Percentiles rank a stretch among this genome's conserved stretches.
These are phyloP conservation scores for Latrodectus hesperus DNA, from an alignment of 2,888 invertebrate genomes.

Conservation along the genomic window DNA sequence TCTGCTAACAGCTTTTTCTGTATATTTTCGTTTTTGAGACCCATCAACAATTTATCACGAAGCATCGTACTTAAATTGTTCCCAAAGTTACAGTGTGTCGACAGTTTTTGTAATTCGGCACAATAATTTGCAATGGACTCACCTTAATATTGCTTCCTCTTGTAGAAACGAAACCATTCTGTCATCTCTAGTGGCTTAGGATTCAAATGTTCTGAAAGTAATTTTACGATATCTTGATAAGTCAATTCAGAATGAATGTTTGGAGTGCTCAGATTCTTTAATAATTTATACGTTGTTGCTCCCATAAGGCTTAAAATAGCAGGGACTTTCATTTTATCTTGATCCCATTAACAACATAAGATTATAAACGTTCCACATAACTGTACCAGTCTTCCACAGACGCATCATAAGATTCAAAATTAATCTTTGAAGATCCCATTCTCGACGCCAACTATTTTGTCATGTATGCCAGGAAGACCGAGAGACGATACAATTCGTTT, in stretches of 20 bases:
- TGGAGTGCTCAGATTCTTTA: constrained; percentile 41
- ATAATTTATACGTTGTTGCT: constrained; percentile 50
- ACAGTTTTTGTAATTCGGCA: constrained; percentile 15
- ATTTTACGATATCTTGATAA: too few species aligned
- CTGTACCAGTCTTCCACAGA: constrained; percentile 26
- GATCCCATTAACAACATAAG: too few species aligned
- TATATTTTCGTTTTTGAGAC: constrained; percentile 17
- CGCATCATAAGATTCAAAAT: constrained; percentile 22
- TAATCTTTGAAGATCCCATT: constrained; percentile 15
- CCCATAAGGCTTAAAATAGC: constrained; percentile 49
- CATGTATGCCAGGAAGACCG: constrained; percentile 19
- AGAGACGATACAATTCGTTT: background rate
- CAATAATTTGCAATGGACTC: background rate
- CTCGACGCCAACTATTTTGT: constrained; percentile 10
- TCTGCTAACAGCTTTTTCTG: constrained; percentile 12
- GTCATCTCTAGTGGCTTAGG: constrained; percentile 54
- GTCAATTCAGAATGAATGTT: constrained; percentile 49
- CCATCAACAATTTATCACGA: constrained; percentile 22
- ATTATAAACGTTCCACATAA: constrained; percentile 21
- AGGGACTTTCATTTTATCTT: constrained; percentile 43
- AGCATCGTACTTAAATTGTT: constrained; percentile 25
- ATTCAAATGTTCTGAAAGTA: constrained; percentile 52
- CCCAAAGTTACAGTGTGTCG: constrained; percentile 22
- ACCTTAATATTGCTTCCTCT: constrained; percentile 37
- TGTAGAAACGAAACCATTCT: constrained; percentile 51